Conservation (phyloP, 2,888 invertebrate genomes). For the Drosophila anomelani region DNA sequence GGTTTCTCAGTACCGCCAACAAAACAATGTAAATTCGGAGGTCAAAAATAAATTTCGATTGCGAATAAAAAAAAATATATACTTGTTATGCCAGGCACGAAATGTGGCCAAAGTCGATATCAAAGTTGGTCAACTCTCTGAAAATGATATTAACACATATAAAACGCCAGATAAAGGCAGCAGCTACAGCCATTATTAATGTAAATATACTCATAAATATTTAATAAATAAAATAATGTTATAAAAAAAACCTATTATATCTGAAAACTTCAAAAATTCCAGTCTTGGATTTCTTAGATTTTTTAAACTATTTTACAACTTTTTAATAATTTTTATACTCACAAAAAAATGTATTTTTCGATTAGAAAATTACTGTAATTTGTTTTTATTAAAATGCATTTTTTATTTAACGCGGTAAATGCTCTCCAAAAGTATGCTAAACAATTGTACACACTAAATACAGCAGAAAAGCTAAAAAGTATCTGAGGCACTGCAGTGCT, state of each 20-base stretch:
- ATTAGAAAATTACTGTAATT: neutral
- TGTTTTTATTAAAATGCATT: neutral
- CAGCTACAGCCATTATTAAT: neutral
- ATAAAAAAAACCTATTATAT: neutral
- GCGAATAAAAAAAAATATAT: too few relatives aligned
- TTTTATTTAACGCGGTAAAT: neutral
- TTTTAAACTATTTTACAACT: neutral
- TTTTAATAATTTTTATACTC: too few relatives aligned
- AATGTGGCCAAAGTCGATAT: conserved; percentile 15
- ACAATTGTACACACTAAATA: neutral
- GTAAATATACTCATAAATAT: neutral
- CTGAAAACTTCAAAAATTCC: neutral
- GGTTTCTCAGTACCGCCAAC: neutral
- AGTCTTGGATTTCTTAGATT: too few relatives aligned
- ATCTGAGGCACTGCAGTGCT: neutral
- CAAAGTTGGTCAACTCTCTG: conserved; percentile 33
- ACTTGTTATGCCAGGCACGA: conserved; percentile 8
- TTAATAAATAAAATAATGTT: neutral
- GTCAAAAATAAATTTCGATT: too few relatives aligned
- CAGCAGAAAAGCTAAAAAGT: neutral
- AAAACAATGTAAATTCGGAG: conserved; percentile 1
- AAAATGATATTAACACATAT: neutral
- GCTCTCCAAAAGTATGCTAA: neutral
- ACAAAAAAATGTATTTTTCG: neutral
- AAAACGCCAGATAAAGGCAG: neutral